These are phyloP conservation scores for Gadus macrocephalus DNA, from an alignment of 2,113 vertebrate species.

Conservation along the genomic window DNA sequence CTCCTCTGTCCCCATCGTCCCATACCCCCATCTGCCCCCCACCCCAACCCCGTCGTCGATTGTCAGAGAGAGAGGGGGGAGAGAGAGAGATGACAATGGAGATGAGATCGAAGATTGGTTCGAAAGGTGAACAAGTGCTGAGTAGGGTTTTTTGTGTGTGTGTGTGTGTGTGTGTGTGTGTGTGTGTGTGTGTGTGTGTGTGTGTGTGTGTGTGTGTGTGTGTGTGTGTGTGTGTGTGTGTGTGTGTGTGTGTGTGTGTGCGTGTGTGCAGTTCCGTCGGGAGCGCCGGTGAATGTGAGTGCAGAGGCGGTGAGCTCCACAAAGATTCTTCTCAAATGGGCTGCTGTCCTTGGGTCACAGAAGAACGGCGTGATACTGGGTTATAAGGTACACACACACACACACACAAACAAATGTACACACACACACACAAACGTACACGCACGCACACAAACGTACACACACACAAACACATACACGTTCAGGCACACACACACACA, in stretches of 20 bases:
- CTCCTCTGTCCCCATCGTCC: not conserved
- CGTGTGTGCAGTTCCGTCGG: constrained; percentile 80
- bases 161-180: constrained; percentile 10
- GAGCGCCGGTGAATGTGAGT: constrained; percentile 83
- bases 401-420: constrained; percentile 1
- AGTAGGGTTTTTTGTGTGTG: constrained; percentile 12
- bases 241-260: constrained; percentile 32
- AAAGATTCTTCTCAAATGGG: constrained; percentile 87
- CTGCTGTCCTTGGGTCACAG: constrained; percentile 76
- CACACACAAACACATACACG: constrained; percentile 17
- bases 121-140: constrained; percentile 29
- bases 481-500: constrained; percentile 51
- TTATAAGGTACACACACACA: constrained; percentile 80
- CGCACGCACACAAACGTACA: constrained; percentile 73
- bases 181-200: constrained; percentile 16
- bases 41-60: not conserved
- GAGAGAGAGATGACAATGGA: constrained; percentile 30
- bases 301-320: constrained; percentile 90
- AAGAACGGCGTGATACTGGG: constrained; percentile 90
- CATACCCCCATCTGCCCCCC: not conserved
- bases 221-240: constrained; percentile 1
- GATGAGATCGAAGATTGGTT: constrained; percentile 43
- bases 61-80: constrained; percentile 20
- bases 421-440: constrained; percentile 8
- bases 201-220: constrained; percentile 8